Percentiles rank a stretch among this genome's conserved stretches.
Evolutionary conservation across 37 sponge, comb jelly and placozoan species (phyloP).

Genomic region (Beroe forskalii): DNA sequence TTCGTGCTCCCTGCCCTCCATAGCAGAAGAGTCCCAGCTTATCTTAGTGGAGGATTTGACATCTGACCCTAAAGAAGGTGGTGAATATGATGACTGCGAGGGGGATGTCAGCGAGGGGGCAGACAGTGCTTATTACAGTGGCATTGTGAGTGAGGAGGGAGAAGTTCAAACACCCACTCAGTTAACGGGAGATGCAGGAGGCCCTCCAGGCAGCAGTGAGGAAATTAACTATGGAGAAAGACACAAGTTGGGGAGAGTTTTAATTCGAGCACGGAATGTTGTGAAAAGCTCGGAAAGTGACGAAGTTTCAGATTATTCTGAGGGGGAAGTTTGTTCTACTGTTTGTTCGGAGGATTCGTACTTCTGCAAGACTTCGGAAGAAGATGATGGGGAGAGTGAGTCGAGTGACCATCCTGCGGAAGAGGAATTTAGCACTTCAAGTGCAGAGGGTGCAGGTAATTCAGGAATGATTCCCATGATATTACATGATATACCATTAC

Average conservation of each 20-base stretch:
- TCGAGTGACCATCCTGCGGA: too few species aligned
- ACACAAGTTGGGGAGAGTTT: background rate
- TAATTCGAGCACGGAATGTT: background rate
- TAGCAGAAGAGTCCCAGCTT: background rate
- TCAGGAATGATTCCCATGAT: too few species aligned
- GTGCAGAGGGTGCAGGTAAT: too few species aligned
- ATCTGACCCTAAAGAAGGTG: too few species aligned
- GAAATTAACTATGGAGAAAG: background rate
- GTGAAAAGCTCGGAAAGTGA: background rate
- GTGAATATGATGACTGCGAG: background rate
- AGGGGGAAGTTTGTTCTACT: background rate
- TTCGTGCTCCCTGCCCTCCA: background rate
- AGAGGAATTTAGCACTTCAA: too few species aligned
- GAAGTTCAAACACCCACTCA: background rate
- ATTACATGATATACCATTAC: background rate
- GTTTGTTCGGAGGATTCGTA: background rate
- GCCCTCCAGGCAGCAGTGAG: background rate
- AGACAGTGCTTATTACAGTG: background rate
- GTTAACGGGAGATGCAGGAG: background rate
- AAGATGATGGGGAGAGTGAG: too few species aligned
- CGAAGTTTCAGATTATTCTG: background rate
- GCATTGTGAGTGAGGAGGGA: background rate
- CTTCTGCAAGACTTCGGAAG: background rate
- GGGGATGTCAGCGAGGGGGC: background rate
- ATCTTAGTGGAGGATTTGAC: background rate